Base-by-base conservation (phyloP, 2,888 invertebrate species). In the Xestia rhomboidea region DNA sequence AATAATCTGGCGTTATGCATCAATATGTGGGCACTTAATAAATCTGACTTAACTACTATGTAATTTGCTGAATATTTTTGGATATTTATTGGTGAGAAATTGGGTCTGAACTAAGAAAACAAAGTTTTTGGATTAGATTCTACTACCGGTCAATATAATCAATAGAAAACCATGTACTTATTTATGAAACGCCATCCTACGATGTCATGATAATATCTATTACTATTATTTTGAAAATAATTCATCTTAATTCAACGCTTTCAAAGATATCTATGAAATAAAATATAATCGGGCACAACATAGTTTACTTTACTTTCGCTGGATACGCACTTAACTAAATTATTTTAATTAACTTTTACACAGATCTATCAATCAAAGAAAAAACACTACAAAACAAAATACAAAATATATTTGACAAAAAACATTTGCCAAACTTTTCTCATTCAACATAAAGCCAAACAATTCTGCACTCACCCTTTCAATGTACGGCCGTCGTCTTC, bases 381-480 rank as follows among this genome's bases (percentile, higher is more conserved):
- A 38, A 30, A 0, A n/a, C n/a, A n/a, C 11, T 11, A 30, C 11
- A 30, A 78, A 41, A 27, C 34, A 4, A 24, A 21, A 18, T 2
- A 41, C 24, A 66, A 24, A n/a, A n/a, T n/a, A 51, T 5, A n/a
- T 15, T 27, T 15, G 24, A 34, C 18, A 71, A 1, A 1, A 30
- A 30, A 54, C 24, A 54, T 54, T 54, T 54, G n/a, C 1, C 11
- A 44, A 38, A 46, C n/a, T 27, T 51, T 34, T 71, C 24, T 18
- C 38, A n/a, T n/a, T 5, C 34, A 63, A 34, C 6, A 27, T 38
- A 15, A 11, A 34, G 27, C 0, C 1, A 54, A 18, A 57, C 24
- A 57, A 13, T 5, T 15, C 30, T 54, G 34, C 46, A 92, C 94
- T 93, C 79, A 96, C 96, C 92, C 93, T 89, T 82, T 96, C 95